Evolutionary conservation across 2,888 invertebrate species (phyloP).

Genomic region (Tetragonisca angustula): DNA sequence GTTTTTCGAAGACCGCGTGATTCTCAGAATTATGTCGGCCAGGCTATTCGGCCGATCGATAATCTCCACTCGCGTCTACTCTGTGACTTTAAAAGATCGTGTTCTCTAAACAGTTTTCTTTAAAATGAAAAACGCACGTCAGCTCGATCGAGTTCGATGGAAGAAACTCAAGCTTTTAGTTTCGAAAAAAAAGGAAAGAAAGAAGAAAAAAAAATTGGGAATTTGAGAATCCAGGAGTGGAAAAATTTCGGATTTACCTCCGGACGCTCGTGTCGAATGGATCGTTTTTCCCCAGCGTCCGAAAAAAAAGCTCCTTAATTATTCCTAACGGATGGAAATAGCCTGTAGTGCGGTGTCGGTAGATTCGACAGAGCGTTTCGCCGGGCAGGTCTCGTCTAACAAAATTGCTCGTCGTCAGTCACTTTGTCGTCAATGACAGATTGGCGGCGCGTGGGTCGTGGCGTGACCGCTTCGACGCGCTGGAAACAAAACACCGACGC

Average conservation of each 20-base stretch:
- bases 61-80: neutral
- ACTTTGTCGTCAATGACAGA: slow-evolving; percentile 48
- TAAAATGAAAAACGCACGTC: neutral
- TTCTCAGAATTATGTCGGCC: neutral
- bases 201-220: no score
- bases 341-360: neutral
- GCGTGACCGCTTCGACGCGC: slow-evolving; percentile 42
- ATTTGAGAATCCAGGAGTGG: no score
- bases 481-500: slow-evolving; percentile 45
- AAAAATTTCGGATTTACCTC: no score
- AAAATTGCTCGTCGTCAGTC: slow-evolving; percentile 43
- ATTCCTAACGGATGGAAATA: slow-evolving; percentile 4
- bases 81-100: neutral
- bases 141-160: no score
- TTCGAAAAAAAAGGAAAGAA: no score
- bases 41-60: neutral
- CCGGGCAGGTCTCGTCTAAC: slow-evolving; percentile 14
- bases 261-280: no score
- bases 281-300: no score
- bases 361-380: neutral
- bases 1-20: neutral
- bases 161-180: no score
- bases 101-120: neutral
- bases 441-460: slow-evolving; percentile 39
- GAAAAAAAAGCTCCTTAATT: neutral